Conservation (phyloP, 2,797 vertebrate genomes). For the Syngnathus rostellatus region DNA sequence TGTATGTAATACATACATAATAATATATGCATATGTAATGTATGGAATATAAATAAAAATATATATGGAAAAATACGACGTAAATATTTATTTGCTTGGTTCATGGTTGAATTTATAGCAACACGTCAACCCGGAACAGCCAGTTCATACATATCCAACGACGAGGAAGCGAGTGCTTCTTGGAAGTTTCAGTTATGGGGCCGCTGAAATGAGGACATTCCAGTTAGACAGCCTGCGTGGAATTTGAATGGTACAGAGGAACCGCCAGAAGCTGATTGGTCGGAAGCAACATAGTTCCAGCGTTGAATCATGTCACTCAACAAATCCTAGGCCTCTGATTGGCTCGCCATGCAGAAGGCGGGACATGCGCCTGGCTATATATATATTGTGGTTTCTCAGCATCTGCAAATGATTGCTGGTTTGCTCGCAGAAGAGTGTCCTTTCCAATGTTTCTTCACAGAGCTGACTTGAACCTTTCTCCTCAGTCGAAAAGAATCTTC, state of each 20-base stretch:
- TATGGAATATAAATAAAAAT: no score
- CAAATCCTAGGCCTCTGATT: constrained; percentile 33
- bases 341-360: constrained; percentile 48
- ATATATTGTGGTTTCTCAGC: constrained; percentile 58
- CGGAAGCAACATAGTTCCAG: constrained; percentile 25
- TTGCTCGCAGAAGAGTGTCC: constrained; percentile 26
- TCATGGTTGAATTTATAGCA: background rate
- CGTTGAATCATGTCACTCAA: constrained; percentile 49
- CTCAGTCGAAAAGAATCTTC: constrained; percentile 43
- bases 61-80: no score
- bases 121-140: constrained; percentile 1
- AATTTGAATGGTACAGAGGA: constrained; percentile 79
- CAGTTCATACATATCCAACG: background rate
- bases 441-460: constrained; percentile 64
- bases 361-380: constrained; percentile 43
- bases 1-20: no score
- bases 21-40: no score
- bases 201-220: constrained; percentile 61
- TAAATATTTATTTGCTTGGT: no score
- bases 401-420: constrained; percentile 71
- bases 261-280: constrained; percentile 78
- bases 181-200: constrained; percentile 12
- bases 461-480: constrained; percentile 57
- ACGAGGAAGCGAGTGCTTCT: background rate
- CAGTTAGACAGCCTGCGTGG: constrained; percentile 64